These are phyloP conservation scores for Porites divaricata DNA, from an alignment of 92 coral and sea anemone genomes.

Conservation along the genomic window DNA sequence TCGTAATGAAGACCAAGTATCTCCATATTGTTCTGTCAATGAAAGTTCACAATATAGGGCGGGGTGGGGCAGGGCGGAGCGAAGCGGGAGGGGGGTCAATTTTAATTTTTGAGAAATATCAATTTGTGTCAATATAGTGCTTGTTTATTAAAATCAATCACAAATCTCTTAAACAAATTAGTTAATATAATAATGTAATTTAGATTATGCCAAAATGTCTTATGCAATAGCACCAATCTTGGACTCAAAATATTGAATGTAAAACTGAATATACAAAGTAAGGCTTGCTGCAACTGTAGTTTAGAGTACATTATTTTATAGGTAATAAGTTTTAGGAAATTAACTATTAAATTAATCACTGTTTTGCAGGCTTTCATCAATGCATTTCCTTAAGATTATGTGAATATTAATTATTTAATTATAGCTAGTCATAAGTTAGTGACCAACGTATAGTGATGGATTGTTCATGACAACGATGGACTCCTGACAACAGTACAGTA, in stretches of 20 bases:
- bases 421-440: background rate
- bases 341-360: background rate
- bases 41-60: too few species aligned
- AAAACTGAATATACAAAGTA: background rate
- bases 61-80: too few species aligned
- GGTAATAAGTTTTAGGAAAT: background rate
- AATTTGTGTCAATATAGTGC: background rate
- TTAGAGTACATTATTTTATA: background rate
- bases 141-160: background rate
- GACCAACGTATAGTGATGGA: background rate
- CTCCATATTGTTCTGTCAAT: too few species aligned
- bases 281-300: background rate
- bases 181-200: background rate
- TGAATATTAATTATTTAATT: background rate
- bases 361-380: background rate
- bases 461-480: background rate
- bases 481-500: too few species aligned
- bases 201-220: background rate
- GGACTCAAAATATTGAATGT: background rate
- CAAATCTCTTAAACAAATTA: too few species aligned
- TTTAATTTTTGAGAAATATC: too few species aligned
- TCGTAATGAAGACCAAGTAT: too few species aligned
- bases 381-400: background rate
- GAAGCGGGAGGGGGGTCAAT: too few species aligned
- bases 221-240: background rate